A percentile compares a stretch with the other conserved stretches of the same genome.
Evolutionary conservation across 2,888 invertebrate genomes (phyloP).

Genomic region (Eristalis arbustorum): DNA sequence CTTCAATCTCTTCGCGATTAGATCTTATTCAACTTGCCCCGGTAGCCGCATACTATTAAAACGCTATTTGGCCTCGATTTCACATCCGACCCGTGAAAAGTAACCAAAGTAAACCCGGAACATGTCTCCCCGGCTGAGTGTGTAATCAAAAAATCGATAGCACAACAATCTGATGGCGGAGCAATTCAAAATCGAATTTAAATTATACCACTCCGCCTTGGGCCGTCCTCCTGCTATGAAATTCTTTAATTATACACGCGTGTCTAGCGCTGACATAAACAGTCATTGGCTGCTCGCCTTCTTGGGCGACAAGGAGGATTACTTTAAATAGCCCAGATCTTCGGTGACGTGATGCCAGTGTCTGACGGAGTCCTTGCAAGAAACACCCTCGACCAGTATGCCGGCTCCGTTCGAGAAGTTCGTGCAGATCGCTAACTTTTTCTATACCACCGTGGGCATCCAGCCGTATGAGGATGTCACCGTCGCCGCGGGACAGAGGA

Average conservation of each 20-base stretch:
- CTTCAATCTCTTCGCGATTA: too few relatives aligned
- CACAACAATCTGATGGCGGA: background rate
- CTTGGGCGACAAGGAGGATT: background rate
- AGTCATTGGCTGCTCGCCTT: constrained; percentile 4
- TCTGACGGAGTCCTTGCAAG: background rate
- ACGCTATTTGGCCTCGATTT: too few relatives aligned
- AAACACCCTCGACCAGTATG: background rate
- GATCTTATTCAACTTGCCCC: too few relatives aligned
- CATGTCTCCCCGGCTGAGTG: too few relatives aligned
- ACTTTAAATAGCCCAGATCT: background rate
- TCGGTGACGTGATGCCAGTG: background rate
- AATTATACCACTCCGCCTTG: background rate
- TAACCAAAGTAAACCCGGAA: too few relatives aligned
- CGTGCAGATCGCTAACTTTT: constrained; percentile 72
- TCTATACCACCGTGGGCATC: constrained; percentile 74
- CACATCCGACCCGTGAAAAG: too few relatives aligned
- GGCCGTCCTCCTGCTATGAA: background rate
- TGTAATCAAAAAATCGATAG: constrained; percentile 31
- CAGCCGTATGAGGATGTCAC: constrained; percentile 70
- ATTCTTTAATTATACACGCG: constrained; percentile 13
- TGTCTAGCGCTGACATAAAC: background rate
- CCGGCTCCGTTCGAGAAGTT: constrained; percentile 69
- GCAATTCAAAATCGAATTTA: background rate
- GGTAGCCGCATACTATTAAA: too few relatives aligned
- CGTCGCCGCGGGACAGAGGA: constrained; percentile 6